Conservation (phyloP, 2,888 invertebrate species). For the Meghimatium bilineatum region DNA sequence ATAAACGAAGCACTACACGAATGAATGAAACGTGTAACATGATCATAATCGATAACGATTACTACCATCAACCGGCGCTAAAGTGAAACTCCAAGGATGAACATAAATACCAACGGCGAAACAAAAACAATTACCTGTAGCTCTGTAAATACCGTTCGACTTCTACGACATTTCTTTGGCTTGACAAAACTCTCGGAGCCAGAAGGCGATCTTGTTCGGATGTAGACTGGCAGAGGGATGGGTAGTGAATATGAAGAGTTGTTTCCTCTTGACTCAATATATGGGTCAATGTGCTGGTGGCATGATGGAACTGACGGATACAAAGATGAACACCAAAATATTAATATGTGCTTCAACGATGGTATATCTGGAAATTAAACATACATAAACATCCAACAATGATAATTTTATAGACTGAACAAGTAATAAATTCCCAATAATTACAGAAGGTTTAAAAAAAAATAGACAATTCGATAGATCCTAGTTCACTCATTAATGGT, state of each 20-base stretch:
- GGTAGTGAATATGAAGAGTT: constrained; percentile 59
- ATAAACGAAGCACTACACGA: no score
- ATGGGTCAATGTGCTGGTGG: constrained; percentile 39
- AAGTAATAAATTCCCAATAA: no score
- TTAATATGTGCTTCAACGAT: not conserved
- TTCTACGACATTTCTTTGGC: constrained; percentile 71
- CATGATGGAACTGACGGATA: constrained; percentile 25
- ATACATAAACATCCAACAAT: not conserved
- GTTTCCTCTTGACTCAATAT: constrained; percentile 43
- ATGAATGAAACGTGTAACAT: no score
- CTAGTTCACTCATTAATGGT: no score
- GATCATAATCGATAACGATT: no score
- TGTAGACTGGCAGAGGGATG: constrained; percentile 72
- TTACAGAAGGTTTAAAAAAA: no score
- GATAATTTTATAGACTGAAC: not conserved
- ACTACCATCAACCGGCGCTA: no score
- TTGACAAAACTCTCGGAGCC: constrained; percentile 61
- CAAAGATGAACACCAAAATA: not conserved
- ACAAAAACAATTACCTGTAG: constrained; percentile 62
- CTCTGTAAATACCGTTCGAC: constrained; percentile 76
- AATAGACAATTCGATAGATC: no score
- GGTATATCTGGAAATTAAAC: no score
- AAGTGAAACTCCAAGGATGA: not conserved
- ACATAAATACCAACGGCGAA: not conserved
- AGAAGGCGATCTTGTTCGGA: constrained; percentile 66